These are phyloP conservation scores for Rhizomys pruinosus DNA, from an alignment of 2,113 vertebrate species.

Conservation along the genomic window DNA sequence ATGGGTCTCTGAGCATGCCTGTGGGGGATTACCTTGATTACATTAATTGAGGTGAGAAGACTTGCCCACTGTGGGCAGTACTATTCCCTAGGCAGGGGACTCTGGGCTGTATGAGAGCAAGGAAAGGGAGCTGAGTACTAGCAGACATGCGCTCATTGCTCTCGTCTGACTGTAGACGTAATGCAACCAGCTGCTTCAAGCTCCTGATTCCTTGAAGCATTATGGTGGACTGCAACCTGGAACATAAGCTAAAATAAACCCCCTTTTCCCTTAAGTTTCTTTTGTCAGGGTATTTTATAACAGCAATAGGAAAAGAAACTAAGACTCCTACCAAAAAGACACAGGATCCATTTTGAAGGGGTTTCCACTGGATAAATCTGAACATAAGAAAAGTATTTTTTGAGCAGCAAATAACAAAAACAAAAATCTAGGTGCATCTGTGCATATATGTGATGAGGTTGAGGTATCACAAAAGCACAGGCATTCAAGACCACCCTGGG, in stretches of 20 bases:
- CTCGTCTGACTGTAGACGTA: not conserved
- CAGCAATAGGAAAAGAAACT: not conserved
- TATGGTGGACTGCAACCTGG: too few relatives aligned
- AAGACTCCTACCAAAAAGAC: not conserved
- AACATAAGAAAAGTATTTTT: not conserved
- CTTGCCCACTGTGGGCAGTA: not conserved
- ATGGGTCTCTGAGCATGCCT: not conserved
- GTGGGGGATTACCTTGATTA: not conserved
- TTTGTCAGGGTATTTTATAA: not conserved
- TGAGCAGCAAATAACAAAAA: not conserved
- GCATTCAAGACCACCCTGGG: not conserved
- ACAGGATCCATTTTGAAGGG: not conserved
- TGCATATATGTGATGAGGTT: not conserved
- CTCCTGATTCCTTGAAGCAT: too few relatives aligned
- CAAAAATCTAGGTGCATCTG: not conserved
- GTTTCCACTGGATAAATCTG: not conserved
- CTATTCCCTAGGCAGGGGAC: not conserved
- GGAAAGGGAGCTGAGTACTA: not conserved
- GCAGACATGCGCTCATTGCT: not conserved
- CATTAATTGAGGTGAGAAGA: not conserved
- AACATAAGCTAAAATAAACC: too few relatives aligned
- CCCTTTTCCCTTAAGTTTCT: not conserved
- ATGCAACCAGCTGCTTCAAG: not conserved
- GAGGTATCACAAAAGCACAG: not conserved
- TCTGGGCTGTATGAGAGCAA: accelerated